Percentiles rank a stretch among this genome's conserved stretches.
phyloP scores from a whole-genome alignment of 2,113 vertebrate genomes.

The Syngnathus typhle region DNA sequence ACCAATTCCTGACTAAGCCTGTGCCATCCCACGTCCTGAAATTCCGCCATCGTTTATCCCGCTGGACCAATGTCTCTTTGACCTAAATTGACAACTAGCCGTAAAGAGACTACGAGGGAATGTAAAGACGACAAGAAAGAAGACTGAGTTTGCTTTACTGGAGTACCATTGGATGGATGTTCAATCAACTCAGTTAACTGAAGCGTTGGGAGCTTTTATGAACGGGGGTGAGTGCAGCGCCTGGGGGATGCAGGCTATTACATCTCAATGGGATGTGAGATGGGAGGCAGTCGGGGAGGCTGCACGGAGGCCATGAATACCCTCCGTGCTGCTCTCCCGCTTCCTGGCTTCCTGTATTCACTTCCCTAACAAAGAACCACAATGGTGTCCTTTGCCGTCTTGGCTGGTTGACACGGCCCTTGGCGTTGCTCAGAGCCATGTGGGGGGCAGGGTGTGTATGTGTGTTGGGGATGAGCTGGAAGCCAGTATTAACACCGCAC shows the following conservation, averaged over 20 bases:
- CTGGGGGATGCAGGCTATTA: constrained; percentile 61
- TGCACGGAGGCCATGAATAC: constrained; percentile 64
- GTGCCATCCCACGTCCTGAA: constrained; percentile 22
- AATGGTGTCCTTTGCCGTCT: constrained; percentile 68
- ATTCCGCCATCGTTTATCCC: constrained; percentile 23
- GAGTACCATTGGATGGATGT: constrained; percentile 38
- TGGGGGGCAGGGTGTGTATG: constrained; percentile 33
- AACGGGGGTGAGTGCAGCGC: constrained; percentile 50
- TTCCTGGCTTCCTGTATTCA: constrained; percentile 64
- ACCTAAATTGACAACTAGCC: constrained; percentile 46
- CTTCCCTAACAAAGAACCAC: constrained; percentile 65
- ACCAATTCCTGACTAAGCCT: constrained; percentile 28
- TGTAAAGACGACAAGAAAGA: constrained; percentile 31
- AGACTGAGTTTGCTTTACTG: constrained; percentile 40
- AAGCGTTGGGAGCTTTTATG: constrained; percentile 38
- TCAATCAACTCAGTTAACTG: constrained; percentile 54
- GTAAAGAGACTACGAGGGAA: constrained; percentile 20
- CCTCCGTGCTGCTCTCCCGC: constrained; percentile 49
- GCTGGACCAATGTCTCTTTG: constrained; percentile 16
- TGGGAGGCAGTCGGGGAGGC: constrained; percentile 47
- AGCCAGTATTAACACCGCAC: constrained; percentile 49
- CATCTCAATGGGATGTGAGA: constrained; percentile 61
- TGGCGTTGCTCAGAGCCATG: constrained; percentile 59
- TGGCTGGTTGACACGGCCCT: constrained; percentile 55
- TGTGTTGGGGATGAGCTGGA: constrained; percentile 29